These are phyloP conservation scores for Acestrorhynchus altus DNA, from an alignment of 2,797 vertebrate genomes.

Conservation along the genomic window DNA sequence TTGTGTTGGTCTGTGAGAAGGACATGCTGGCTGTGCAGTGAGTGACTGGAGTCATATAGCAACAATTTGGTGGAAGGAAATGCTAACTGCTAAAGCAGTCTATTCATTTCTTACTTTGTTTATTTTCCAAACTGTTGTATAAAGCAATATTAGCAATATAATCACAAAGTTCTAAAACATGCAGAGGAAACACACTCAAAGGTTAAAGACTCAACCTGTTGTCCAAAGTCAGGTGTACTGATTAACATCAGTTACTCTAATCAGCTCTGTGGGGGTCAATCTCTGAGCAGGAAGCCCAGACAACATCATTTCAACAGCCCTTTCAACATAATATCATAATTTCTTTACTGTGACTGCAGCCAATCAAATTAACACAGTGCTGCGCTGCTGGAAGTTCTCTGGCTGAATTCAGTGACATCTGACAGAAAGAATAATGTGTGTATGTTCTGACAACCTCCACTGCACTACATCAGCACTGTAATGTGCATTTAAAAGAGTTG, in stretches of 20 bases:
- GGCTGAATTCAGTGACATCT: constrained; percentile 15
- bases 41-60: too few species aligned
- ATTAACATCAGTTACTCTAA: constrained; percentile 43
- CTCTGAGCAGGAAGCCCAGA: constrained; percentile 38
- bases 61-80: too few species aligned
- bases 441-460: neutral
- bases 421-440: constrained; percentile 8
- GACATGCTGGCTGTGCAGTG: too few species aligned
- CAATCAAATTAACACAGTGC: constrained; percentile 26
- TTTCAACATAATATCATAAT: constrained; percentile 22
- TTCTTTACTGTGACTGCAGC: constrained; percentile 35
- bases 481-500: neutral
- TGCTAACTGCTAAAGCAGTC: too few species aligned
- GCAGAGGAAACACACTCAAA: constrained; percentile 5
- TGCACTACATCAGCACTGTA: neutral
- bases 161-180: neutral
- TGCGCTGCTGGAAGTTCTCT: neutral
- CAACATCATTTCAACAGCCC: constrained; percentile 12
- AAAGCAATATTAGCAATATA: too few species aligned
- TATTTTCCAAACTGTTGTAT: too few species aligned
- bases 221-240: constrained; percentile 17
- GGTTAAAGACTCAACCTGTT: constrained; percentile 22
- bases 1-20: too few species aligned
- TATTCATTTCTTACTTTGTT: too few species aligned
- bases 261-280: constrained; percentile 40